Base-by-base conservation (phyloP, 2,113 vertebrate species). In the Poeciliopsis occidentalis region DNA sequence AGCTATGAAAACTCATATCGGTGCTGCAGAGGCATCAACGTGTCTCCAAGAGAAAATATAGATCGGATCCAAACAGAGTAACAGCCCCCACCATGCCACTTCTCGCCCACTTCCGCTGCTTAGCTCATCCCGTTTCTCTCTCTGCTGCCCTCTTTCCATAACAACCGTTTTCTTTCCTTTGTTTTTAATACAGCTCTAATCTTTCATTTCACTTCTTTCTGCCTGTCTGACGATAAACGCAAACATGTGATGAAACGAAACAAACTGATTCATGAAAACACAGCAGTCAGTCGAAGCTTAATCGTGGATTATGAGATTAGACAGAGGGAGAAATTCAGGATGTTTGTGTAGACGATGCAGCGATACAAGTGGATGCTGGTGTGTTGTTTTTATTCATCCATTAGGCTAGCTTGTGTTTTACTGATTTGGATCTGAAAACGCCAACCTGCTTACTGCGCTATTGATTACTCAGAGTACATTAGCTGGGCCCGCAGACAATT, bases 251-350 rank as follows among this genome's bases (percentile, higher is more conserved):
- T 7, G 34, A 80, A 87, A 77, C 47, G 63, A 82, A 81, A 89
- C 64, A 12, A 80, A 80, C 71, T 89, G 85, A 87, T 90, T 88
- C 87, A 87, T 81, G 80, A 85, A 87, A 87, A 85, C 32, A 47
- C 67, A 69, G 88, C 79, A 2, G 66, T 79, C 86, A 73, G 76
- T 86, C 71, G 61, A 72, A 66, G 78, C 69, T 90, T 84, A 90
- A 76, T 78, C 60, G 37, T 83, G 87, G 87, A 90, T 93, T 93
- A 92, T 78, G 13, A 66, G 92, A 88, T 92, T 91, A 90, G 67
- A 79, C 75, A 64, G 72, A 17, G 67, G 76, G 76, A 64, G 83
- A 86, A 86, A 87, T 89, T 86, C 82, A 69, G 69, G 31, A 66
- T 37, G 74, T 71, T 32, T 19, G 66, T 64, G 73, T 70, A 79